These are phyloP conservation scores for Idaea straminata DNA, from an alignment of 2,888 invertebrate genomes.

Conservation along the genomic window DNA sequence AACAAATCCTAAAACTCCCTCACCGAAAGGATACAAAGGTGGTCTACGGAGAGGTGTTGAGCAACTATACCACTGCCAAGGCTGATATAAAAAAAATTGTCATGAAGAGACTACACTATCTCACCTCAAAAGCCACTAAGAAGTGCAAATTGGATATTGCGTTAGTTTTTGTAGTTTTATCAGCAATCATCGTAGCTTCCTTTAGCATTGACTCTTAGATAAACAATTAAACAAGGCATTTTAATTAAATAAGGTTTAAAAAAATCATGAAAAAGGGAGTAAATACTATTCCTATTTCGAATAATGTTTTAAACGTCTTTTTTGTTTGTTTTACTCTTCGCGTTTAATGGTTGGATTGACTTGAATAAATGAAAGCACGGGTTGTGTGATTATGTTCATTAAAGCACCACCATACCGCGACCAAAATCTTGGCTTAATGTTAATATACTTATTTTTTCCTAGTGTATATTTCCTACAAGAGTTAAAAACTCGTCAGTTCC, in stretches of 20 bases:
- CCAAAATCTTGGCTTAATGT: background rate
- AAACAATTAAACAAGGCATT: too few relatives aligned
- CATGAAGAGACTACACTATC: constrained; percentile 39
- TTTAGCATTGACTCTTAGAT: too few relatives aligned
- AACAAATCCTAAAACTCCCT: constrained; percentile 23
- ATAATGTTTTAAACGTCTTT: too few relatives aligned
- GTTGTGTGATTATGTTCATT: too few relatives aligned
- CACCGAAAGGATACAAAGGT: constrained; percentile 33
- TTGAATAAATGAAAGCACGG: background rate
- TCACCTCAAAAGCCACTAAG: constrained; percentile 38
- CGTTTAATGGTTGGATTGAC: too few relatives aligned
- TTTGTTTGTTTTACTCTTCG: too few relatives aligned
- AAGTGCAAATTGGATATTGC: constrained; percentile 43
- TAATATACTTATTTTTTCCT: background rate
- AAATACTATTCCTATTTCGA: too few relatives aligned
- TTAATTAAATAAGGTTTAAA: too few relatives aligned
- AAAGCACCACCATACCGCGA: background rate
- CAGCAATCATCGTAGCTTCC: too few relatives aligned
- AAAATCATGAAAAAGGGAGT: too few relatives aligned
- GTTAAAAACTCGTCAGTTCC: constrained; percentile 28
- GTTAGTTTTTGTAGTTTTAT: constrained; percentile 19
- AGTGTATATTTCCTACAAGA: constrained; percentile 34
- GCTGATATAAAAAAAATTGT: constrained; percentile 39
- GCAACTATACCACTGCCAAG: constrained; percentile 18
- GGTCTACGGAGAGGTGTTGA: constrained; percentile 37